Base-by-base conservation (phyloP, 1,140 invertebrate genomes). In the Drosophila sturtevanti region DNA sequence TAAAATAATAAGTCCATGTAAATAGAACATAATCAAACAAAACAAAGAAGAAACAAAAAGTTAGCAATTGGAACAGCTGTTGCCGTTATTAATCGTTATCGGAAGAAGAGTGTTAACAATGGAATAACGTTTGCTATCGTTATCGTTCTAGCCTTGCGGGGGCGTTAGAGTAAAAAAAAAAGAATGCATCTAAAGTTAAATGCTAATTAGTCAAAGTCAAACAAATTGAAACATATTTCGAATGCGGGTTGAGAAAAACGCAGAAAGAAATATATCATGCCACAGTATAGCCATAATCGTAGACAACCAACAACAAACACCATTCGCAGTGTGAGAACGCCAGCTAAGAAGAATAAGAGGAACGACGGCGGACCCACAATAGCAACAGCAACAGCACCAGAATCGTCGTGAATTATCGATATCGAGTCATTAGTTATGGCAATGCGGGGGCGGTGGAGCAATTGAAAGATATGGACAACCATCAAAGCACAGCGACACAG, bases 1-100 rank as follows among this genome's bases (percentile, higher is more conserved):
- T 34, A 73, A 62, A 21, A 56, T 12, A n/a, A 59, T 10, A 7
- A 77, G 37, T 6, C 11, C 51, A 16, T 51, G 44, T 37, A 58
- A 68, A 22, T 64, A 5, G 4, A 61, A 31, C 65, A 69, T 60
- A 74, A 87, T 71, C 51, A 62, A 71, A 14, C 63, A 7, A 10
- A 61, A 31, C 63, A 69, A 52, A 74, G 81, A 63, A 68, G 77
- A 68, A 69, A 51, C 4, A n/a, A 77, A 58, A 60, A 7, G 7
- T 18, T 67, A n/a, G n/a, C n/a, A 77, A 73, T 14, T 38, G 12
- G 31, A 58, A 31, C 24, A 31, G 55, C 22, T 37, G 55, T 31
- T 18, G 5, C 31, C 24, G 34, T 5, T 35, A 14, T 14, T 5
- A 38, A n/a, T 38, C n/a, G 31, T 34, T 22, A 37, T 11, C 34